Conservation (phyloP, 2,797 vertebrate genomes). For the Xyrichtys novacula region DNA sequence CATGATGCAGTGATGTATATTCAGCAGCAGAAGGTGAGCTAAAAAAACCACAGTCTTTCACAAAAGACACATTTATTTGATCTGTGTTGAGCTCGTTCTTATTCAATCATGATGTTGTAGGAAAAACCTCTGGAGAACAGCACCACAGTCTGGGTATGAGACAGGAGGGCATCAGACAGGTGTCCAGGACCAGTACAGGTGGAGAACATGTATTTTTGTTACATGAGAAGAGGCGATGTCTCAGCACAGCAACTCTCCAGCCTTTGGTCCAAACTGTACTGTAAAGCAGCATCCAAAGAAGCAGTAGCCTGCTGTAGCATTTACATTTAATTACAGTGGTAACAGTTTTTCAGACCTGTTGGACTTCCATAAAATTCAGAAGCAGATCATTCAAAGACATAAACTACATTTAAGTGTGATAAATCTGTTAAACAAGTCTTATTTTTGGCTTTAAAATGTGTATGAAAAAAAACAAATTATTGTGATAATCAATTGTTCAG, state of each 20-base stretch:
- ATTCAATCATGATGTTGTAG: slow-evolving; percentile 49
- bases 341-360: slow-evolving; percentile 29
- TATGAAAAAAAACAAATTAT: slow-evolving; percentile 22
- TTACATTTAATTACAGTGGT: slow-evolving; percentile 48
- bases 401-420: slow-evolving; percentile 2
- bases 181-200: neutral
- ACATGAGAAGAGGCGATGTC: neutral
- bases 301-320: slow-evolving; percentile 69
- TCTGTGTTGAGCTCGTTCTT: neutral
- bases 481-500: slow-evolving; percentile 8
- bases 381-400: slow-evolving; percentile 5
- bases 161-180: neutral
- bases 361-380: neutral
- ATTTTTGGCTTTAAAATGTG: slow-evolving; percentile 6
- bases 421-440: neutral
- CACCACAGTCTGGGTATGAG: slow-evolving; percentile 86
- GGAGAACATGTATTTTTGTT: neutral
- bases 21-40: slow-evolving; percentile 85
- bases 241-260: slow-evolving; percentile 13
- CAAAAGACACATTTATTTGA: neutral
- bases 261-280: slow-evolving; percentile 27
- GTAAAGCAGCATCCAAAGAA: slow-evolving; percentile 55
- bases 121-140: slow-evolving; percentile 84
- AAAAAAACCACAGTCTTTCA: neutral
- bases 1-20: slow-evolving; percentile 91